Evolutionary conservation across 2,888 invertebrate genomes (phyloP), one percentile per base, ranked within the genome.

Genomic region (Caenorhabditis afra): DNA sequence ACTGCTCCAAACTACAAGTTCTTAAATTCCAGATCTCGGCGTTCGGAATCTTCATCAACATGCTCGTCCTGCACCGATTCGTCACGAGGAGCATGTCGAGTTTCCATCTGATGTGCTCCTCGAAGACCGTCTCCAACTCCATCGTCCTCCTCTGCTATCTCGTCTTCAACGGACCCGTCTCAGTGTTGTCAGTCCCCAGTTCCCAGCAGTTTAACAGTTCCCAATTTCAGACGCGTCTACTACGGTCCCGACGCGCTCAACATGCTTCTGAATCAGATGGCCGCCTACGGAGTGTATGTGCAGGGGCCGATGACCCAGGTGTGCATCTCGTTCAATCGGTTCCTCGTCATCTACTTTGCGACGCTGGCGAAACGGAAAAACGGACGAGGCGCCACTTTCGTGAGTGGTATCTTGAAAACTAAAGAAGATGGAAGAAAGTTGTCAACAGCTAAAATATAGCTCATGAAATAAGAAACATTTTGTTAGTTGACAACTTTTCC

Each of bases 271-370:
- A 76, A 68, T 47, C 76, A 76, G 29, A 70, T 64, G n/a, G 68
- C 61, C 0, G 68, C 76, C 0, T 76, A 76, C 53, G 76, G 76
- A n/a, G 23, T 76, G 18, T 76, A 76, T 59, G 47, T 70, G 7
- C 76, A 70, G 52, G 76, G 71, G 3, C 77, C 77, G 12, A 64
- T 77, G 70, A 77, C 77, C 0, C 78, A 78, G 49, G 53, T 78
- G 0, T 71, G 71, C 39, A 78, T 78, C 0, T 59, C 71, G 5
- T 66, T 65, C 22, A 78, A 78, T 55, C 71, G 78, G 1, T 71
- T 78, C 44, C 50, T 78, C 2, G 62, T 78, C 0, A 78, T 78
- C 11, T 73, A 64, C 18, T 70, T 74, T 20, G 59, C 58, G 0
- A 55, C 75, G 16, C n/a, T 62, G 22, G 75, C 75, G 1, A 67